Conservation (phyloP, 2,797 vertebrate genomes). For the Micropoecilia bifurca region DNA sequence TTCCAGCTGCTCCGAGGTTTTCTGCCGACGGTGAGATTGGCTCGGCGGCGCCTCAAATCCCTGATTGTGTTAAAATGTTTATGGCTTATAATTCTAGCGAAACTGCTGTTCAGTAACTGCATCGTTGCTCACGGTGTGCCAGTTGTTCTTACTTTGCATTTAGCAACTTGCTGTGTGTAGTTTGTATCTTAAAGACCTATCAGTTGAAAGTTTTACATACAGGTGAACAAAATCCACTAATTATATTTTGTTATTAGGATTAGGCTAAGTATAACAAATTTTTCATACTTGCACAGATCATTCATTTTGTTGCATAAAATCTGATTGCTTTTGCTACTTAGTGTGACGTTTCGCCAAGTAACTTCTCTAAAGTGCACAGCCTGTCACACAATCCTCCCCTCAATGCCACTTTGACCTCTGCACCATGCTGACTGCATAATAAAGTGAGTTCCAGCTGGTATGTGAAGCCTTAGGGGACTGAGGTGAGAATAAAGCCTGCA, state of each 20-base stretch:
- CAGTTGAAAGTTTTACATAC: not conserved
- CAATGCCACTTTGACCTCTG: conserved; percentile 62
- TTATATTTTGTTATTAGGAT: not conserved
- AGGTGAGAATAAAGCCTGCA: conserved; percentile 71
- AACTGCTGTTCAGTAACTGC: conserved; percentile 5
- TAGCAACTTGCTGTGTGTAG: not conserved
- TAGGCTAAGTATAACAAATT: not conserved
- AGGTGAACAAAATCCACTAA: not conserved
- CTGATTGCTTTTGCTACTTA: not conserved
- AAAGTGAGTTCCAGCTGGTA: conserved; percentile 75
- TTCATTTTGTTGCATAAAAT: not conserved
- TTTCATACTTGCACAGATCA: not conserved
- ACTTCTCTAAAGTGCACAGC: conserved; percentile 48
- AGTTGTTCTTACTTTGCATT: conserved; percentile 15
- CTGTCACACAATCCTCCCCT: conserved; percentile 33
- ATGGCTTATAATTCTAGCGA: conserved; percentile 1
- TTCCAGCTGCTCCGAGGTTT: conserved; percentile 12
- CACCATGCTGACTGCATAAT: conserved; percentile 64
- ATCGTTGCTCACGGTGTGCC: conserved; percentile 1
- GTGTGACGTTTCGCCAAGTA: conserved; percentile 14
- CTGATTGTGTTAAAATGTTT: conserved; percentile 15
- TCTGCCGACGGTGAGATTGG: not conserved
- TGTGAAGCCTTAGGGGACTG: conserved; percentile 53
- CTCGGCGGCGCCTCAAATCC: conserved; percentile 9
- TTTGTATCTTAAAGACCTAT: conserved; percentile 2